Evolutionary conservation across 2,113 vertebrate species (phyloP).

Genomic region (Elephantulus edwardii): DNA sequence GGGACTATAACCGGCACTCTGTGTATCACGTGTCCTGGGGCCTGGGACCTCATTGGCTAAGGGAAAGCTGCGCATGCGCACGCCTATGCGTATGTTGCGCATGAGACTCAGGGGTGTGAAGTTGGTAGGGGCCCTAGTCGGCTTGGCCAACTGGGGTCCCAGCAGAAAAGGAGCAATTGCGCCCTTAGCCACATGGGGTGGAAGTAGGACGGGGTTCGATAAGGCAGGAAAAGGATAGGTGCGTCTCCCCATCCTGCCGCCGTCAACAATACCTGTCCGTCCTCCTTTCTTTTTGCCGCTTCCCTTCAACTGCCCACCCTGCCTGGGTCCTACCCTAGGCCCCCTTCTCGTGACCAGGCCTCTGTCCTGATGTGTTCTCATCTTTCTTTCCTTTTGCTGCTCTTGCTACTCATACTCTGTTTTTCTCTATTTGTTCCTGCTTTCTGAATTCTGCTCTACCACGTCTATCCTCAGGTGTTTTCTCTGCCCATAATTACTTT

Average conservation of each 20-base stretch:
- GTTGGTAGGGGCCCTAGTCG: not conserved
- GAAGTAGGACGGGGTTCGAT: not conserved
- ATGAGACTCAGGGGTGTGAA: not conserved
- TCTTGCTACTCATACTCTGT: not conserved
- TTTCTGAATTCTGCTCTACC: not conserved
- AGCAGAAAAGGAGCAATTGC: not conserved
- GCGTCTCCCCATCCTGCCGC: not conserved
- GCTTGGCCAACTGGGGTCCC: not conserved
- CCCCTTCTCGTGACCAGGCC: not conserved
- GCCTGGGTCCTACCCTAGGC: not conserved
- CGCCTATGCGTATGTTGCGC: not conserved
- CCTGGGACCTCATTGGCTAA: not conserved
- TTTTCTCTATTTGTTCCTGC: not conserved
- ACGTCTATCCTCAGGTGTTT: not conserved
- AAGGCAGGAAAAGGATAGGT: not conserved
- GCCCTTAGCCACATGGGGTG: slow-evolving; percentile 8
- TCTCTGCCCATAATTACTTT: not conserved
- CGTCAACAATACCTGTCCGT: not conserved
- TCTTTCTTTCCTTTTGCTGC: not conserved
- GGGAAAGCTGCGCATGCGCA: not conserved
- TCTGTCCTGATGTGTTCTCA: not conserved
- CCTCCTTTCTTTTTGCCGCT: not conserved
- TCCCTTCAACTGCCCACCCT: not conserved
- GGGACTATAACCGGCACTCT: not conserved
- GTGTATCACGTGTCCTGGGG: not conserved